Evolutionary conservation across 2,113 vertebrate species (phyloP), one percentile per base, ranked within the genome.

Genomic region (Thomomys bottae): DNA sequence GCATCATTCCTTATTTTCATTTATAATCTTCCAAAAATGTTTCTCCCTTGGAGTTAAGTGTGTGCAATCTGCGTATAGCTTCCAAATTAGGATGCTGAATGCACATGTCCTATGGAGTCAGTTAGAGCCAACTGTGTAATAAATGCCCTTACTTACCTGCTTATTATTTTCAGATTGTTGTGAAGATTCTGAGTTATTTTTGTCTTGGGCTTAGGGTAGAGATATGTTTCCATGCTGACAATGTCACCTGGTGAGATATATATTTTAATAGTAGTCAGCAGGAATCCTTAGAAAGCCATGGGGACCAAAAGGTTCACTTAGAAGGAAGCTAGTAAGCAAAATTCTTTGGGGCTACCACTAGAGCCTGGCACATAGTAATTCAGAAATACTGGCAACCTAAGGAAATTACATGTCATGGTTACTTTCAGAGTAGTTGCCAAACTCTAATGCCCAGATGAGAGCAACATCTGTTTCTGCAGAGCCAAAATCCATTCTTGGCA

Each of bases 381-480:
- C 34, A 36, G 23, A 93, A 81, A 2, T 9, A 30, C 82, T 82
- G 15, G 34, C 18, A 76, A 88, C 42, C 28, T 79, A 30, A 89
- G 79, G 42, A 91, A 59, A 70, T 84, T 91, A 66, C 57, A 75
- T 77, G 30, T 49, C 57, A 68, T 30, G 80, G 40, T 63, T 40
- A 77, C 17, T 61, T 66, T 81, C 23, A 40, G 77, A 78, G 20
- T 12, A 88, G 61, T 63, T 92, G 64, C 89, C 73, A 87, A 88
- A 49, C n/a, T 72, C n/a, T 49, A 70, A 21, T 45, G 59, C 26
- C 12, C 82, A 82, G 71, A 36, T 83, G n/a, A 94, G 54, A 85
- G 66, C 68, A 80, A n/a, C 28, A 77, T 88, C 76, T 89, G 82
- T 67, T 92, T 94, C 40, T 76, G 86, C 42, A 72, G 66, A 82